phyloP scores from a whole-genome alignment of 2,888 invertebrate species.

The Venustoraphidia nigricollis region DNA sequence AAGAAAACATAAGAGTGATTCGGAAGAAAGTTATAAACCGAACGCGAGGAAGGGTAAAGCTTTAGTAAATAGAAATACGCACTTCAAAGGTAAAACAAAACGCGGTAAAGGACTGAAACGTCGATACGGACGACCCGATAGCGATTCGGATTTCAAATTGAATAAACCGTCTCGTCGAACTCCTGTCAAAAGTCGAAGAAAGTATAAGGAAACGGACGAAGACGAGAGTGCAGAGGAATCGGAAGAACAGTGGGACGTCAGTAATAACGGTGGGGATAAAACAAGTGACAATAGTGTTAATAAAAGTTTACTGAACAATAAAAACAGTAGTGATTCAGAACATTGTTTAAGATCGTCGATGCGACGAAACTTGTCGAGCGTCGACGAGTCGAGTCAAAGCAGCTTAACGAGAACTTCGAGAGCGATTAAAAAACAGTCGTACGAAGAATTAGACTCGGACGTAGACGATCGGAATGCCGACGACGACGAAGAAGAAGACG shows the following conservation, averaged over 20 bases:
- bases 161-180: slow-evolving; percentile 8
- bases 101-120: slow-evolving; percentile 7
- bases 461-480: slow-evolving; percentile 15
- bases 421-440: slow-evolving; percentile 1
- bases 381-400: slow-evolving; percentile 13
- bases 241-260: neutral
- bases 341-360: neutral
- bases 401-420: slow-evolving; percentile 4
- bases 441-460: slow-evolving; percentile 13
- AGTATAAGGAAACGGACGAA: slow-evolving; percentile 1
- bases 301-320: no score
- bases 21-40: slow-evolving; percentile 39
- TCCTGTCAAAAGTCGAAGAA: neutral
- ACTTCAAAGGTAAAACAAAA: slow-evolving; percentile 14
- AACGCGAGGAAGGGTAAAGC: slow-evolving; percentile 22
- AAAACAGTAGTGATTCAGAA: no score
- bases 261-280: neutral
- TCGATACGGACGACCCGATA: slow-evolving; percentile 13
- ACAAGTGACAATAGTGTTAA: neutral
- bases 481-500: slow-evolving; percentile 18
- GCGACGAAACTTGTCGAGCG: slow-evolving; percentile 6
- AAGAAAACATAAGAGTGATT: slow-evolving; percentile 26
- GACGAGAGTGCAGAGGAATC: slow-evolving; percentile 1
- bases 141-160: slow-evolving; percentile 15
- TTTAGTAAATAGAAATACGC: slow-evolving; percentile 18